Percentiles rank a stretch among this genome's conserved stretches.
These are phyloP conservation scores for Leptinotarsa lineolata DNA, from an alignment of 1,140 invertebrate species.

Conservation along the genomic window DNA sequence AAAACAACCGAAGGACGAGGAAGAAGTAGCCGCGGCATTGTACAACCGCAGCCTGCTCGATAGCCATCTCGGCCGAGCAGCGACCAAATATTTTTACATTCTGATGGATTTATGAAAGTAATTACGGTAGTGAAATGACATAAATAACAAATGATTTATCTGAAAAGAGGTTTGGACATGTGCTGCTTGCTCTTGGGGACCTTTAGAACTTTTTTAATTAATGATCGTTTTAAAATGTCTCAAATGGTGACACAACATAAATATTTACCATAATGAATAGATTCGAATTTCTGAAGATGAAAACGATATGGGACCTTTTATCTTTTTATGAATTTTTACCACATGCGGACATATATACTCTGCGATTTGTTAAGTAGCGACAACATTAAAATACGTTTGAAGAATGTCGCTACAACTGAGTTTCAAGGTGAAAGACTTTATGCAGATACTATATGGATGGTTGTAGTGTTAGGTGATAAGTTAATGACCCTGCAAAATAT, in stretches of 20 bases:
- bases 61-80: conserved; percentile 35
- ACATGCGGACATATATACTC: conserved; percentile 2
- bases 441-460: not conserved
- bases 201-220: conserved; percentile 31
- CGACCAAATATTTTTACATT: conserved; percentile 38
- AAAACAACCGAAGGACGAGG: conserved; percentile 20
- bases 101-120: conserved; percentile 43
- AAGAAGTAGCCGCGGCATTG: conserved; percentile 20
- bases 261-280: conserved; percentile 30
- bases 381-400: not conserved
- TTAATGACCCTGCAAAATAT: too few species aligned
- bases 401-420: not conserved
- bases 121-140: conserved; percentile 42
- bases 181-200: conserved; percentile 27
- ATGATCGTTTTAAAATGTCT: conserved; percentile 33
- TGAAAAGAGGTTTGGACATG: conserved; percentile 25
- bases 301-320: conserved; percentile 25
- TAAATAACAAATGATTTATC: conserved; percentile 43
- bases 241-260: conserved; percentile 32
- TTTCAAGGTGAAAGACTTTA: not conserved
- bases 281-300: conserved; percentile 24
- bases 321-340: conserved; percentile 11
- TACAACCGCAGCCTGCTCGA: conserved; percentile 23
- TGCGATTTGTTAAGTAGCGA: conserved; percentile 1
- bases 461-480: not conserved